Evolutionary conservation across 1,140 invertebrate genomes (phyloP).

Genomic region (Drosophila repletoides): DNA sequence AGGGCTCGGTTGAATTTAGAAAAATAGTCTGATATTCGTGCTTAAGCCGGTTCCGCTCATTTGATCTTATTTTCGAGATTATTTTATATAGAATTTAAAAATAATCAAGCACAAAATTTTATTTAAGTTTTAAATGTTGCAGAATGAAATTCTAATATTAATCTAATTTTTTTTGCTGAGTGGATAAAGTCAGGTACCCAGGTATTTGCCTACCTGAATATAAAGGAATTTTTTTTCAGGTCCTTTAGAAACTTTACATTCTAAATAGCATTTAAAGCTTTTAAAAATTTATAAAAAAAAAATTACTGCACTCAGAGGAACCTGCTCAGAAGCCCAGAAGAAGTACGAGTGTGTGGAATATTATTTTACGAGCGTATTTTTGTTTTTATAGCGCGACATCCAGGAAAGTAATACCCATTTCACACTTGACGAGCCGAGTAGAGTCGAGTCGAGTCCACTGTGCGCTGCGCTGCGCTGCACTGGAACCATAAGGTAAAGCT

Average conservation of each 20-base stretch:
- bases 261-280: neutral
- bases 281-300: slow-evolving; percentile 8
- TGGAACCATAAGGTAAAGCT: slow-evolving; percentile 53
- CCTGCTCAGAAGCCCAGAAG: neutral
- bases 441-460: neutral
- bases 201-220: no score
- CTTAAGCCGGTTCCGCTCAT: no score
- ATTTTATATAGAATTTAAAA: no score
- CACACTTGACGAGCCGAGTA: neutral
- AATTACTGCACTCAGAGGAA: slow-evolving; percentile 8
- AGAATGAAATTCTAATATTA: no score
- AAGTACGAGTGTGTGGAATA: neutral
- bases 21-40: no score
- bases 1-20: no score
- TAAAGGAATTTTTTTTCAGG: no score
- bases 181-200: no score
- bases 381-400: slow-evolving; percentile 53
- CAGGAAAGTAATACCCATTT: slow-evolving; percentile 35
- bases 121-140: no score
- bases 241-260: neutral
- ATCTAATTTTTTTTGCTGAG: no score
- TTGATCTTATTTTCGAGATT: no score
- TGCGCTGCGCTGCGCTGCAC: slow-evolving; percentile 11
- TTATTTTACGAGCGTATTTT: slow-evolving; percentile 60
- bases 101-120: no score